Percentiles rank a stretch among this genome's conserved stretches.
phyloP scores from a whole-genome alignment of 1,140 invertebrate species.

The Drosophila albomicans region DNA sequence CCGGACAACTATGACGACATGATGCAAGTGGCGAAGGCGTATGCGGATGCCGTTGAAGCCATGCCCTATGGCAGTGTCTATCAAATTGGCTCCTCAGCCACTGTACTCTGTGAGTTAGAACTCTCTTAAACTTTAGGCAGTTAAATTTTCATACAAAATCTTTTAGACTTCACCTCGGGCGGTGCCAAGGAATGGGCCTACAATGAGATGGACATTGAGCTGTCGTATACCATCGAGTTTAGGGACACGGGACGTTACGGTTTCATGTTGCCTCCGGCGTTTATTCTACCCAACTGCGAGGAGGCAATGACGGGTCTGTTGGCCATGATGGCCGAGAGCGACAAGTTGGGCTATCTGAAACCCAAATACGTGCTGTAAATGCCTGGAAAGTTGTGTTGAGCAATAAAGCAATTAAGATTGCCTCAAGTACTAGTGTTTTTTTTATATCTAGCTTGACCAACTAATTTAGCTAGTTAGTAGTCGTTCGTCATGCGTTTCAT shows the following conservation, averaged over 20 bases:
- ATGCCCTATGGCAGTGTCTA: slow-evolving; percentile 85
- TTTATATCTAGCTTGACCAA: not conserved
- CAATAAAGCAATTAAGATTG: slow-evolving; percentile 68
- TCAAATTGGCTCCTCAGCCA: slow-evolving; percentile 85
- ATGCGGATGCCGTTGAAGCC: slow-evolving; percentile 84
- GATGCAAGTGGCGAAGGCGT: slow-evolving; percentile 85
- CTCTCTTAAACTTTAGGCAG: not conserved
- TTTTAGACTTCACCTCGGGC: slow-evolving; percentile 85
- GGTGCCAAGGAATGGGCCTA: slow-evolving; percentile 89
- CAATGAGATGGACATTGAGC: slow-evolving; percentile 86
- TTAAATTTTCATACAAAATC: not conserved
- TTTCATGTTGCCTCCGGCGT: slow-evolving; percentile 92
- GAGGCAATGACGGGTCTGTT: slow-evolving; percentile 92
- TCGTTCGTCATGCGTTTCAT: slow-evolving; percentile 53
- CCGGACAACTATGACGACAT: slow-evolving; percentile 86
- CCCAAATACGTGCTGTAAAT: slow-evolving; percentile 56
- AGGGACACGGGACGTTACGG: slow-evolving; percentile 93
- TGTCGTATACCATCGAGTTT: slow-evolving; percentile 87
- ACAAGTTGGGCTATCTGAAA: slow-evolving; percentile 61
- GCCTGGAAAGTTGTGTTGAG: slow-evolving; percentile 8
- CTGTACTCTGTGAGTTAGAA: slow-evolving; percentile 86
- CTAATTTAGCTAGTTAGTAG: slow-evolving; percentile 29
- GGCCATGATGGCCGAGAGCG: slow-evolving; percentile 87
- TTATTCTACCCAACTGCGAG: slow-evolving; percentile 92
- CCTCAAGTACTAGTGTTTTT: slow-evolving; percentile 1